Percentiles rank a stretch among this genome's conserved stretches.
Evolutionary conservation across 1,140 invertebrate species (phyloP).

Genomic region (Acyrthosiphon pisum): DNA sequence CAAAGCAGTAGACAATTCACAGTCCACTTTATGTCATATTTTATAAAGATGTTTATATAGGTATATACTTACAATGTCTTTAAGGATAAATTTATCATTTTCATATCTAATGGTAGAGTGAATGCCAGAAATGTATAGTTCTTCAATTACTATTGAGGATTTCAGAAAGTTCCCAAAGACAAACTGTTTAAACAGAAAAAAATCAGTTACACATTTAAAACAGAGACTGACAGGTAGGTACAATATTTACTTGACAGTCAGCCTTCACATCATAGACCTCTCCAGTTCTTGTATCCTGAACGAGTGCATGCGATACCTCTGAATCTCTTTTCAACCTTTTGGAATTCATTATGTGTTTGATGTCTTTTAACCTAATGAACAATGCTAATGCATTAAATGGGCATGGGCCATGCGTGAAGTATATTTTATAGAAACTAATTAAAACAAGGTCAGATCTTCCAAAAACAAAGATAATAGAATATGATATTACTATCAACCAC

Average conservation of each 20-base stretch:
- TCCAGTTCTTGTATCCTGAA: neutral
- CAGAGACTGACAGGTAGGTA: neutral
- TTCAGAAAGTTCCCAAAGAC: neutral
- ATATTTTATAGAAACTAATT: neutral
- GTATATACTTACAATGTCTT: constrained; percentile 29
- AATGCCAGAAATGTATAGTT: neutral
- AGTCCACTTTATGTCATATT: no score
- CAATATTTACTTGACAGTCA: neutral
- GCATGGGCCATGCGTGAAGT: neutral
- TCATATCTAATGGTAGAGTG: neutral
- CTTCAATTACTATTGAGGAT: neutral
- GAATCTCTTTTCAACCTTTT: neutral
- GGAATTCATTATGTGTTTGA: constrained; percentile 16
- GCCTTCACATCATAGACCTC: neutral
- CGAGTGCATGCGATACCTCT: neutral
- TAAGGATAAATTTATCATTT: neutral
- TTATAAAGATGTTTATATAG: no score
- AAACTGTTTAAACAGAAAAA: neutral
- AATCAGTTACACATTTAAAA: neutral
- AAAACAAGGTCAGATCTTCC: neutral
- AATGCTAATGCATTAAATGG: neutral
- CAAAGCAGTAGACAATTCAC: neutral
- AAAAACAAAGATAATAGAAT: neutral
- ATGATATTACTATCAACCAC: no score
- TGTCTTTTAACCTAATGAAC: constrained; percentile 23